Evolutionary conservation across 2,888 invertebrate genomes (phyloP), one percentile per base, ranked within the genome.

Genomic region (Diplolepis rosae): DNA sequence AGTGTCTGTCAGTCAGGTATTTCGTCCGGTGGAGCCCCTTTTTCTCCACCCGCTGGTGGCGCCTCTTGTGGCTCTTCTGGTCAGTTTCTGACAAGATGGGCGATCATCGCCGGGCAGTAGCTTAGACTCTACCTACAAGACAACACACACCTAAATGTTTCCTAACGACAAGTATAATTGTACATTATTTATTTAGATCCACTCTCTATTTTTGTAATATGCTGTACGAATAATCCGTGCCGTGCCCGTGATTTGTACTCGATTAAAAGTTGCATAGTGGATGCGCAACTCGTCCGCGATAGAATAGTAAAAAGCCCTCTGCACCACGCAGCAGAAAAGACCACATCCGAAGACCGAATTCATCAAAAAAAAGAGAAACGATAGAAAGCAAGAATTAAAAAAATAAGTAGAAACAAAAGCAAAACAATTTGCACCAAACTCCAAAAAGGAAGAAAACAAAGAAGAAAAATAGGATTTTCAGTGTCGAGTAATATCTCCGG

Each of bases 111-210:
- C 87, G 87, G 87, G 85, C 87, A 87, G 87, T 87, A 87, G 87
- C 86, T 87, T 87, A 87, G 87, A 85, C 87, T 87, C 87, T 87
- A 87, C 86, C 85, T 85, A 85, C 87, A 85, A 84, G 86, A 85
- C 84, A 85, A 87, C 83, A 84, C 81, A 80, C 78, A 79, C 78
- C 74, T 83, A 80, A 83, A 84, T 83, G 83, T 84, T 84, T 84
- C 84, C 84, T 82, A 82, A 80, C 79, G 79, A 80, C 77, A 78
- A 82, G 81, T 83, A 80, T 80, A 78, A 83, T 82, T 81, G 83
- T 85, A 83, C 79, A 85, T 82, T 83, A 83, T 83, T 84, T 82
- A 83, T 83, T 82, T 79, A 61, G 39, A 56, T 61, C 39, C 61
- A 39, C 35, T 61, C 61, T 61, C 82, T 84, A 84, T 85, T 84